Base-by-base conservation (phyloP, 2,113 vertebrate species). In the Clarias gariepinus region DNA sequence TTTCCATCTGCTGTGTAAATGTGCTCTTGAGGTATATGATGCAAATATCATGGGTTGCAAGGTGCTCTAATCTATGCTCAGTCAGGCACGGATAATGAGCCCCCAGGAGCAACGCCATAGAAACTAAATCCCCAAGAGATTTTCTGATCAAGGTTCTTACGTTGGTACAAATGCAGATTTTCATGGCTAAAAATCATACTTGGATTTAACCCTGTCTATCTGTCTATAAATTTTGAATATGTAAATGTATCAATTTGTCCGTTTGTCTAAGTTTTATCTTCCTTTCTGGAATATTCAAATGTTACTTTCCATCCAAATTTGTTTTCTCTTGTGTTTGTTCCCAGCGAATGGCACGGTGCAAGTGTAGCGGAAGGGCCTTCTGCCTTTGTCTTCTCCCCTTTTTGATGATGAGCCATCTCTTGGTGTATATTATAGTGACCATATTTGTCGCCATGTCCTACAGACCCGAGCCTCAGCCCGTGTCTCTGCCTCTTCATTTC, bases 311-410 rank as follows among this genome's bases (percentile, higher is more conserved):
- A 36, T 36, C 3, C 68, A 57, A 74, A 28, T 84, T 21, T 33
- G 13, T 73, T 30, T 52, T 41, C 41, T 83, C 69, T 41, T 57
- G 21, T 83, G 41, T 83, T 80, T 80, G 16, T 55, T 84, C 55
- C 76, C 78, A 91, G 90, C 69, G 76, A 76, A 96, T 96, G 95
- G 95, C 94, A 83, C 93, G 90, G 86, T 94, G 93, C 91, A 94
- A 92, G 88, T 93, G 93, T 91, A 95, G 91, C 25, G 88, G 94
- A 30, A 92, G 92, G 86, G 81, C 95, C 81, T 87, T 96, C 73
- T 96, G 95, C 92, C 90, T 95, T 90, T 95, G 93, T 87, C 90
- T 96, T 63, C 93, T 96, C 53, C 95, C 95, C 18, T 95, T 92
- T 88, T 91, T 96, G 93, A 95, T 95, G 94, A 94, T 95, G 6